Base-by-base conservation (phyloP, 2,888 invertebrate species). In the Pterobdella sp. region DNA sequence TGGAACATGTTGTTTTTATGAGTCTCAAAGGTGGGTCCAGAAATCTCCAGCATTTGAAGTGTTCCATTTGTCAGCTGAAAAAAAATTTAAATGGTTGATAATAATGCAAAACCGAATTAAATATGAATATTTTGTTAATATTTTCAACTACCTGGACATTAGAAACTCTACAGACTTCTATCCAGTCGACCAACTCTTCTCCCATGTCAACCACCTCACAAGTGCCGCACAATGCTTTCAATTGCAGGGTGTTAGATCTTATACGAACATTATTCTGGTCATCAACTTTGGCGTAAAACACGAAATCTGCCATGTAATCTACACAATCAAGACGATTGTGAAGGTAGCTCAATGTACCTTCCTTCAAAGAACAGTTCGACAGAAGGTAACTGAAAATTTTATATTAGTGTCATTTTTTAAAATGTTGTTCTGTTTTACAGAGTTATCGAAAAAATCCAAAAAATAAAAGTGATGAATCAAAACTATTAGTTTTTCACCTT, bases 301-400 rank as follows among this genome's bases (percentile, higher is more conserved):
- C 60, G 26, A 56, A 56, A 3, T 56, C 60, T 7, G 60, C 60
- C 60, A 18, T 22, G 60, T 56, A 56, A 4, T 26, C 7, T 22
- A 56, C 60, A 26, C 60, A n/a, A 56, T 22, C 26, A 22, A 56
- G n/a, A 26, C 60, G n/a, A 4, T 56, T 56, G 60, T 56, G 60
- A 4, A 56, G 18, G 60, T 56, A 56, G 10, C n/a, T 56, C n/a
- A 56, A 26, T 18, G 60, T 56, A 26, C 26, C 7, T 56, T 56
- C 60, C 60, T 56, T 56, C 10, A 56, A 22, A n/a, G 60, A 26
- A 56, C n/a, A 56, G 60, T 56, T 56, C n/a, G 60, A 22, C 4
- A 56, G 60, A 26, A 56, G 60, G n/a, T 56, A 56, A 56, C 60
- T 56, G 60, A n/a, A n/a, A n/a, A n/a, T n/a, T n/a, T n/a, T n/a